phyloP scores from a whole-genome alignment of 2,797 vertebrate genomes.

The Chloroceryle amazona region DNA sequence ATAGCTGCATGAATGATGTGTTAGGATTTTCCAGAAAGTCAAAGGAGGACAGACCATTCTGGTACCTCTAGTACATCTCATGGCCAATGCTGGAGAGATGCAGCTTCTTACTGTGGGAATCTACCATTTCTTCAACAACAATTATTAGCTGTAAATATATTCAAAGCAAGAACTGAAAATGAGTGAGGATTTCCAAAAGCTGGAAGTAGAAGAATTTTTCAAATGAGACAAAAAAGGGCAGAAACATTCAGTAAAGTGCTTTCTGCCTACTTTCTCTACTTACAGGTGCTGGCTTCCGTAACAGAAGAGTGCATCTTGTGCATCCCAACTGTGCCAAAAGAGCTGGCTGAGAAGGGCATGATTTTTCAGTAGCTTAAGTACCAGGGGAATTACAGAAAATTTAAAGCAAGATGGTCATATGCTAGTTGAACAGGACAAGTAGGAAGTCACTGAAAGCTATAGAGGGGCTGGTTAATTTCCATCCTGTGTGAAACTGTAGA shows the following conservation, averaged over 20 bases:
- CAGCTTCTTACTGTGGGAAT: neutral
- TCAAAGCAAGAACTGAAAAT: neutral
- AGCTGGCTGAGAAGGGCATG: neutral
- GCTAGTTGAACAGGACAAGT: neutral
- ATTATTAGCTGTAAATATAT: neutral
- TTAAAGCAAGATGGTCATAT: neutral
- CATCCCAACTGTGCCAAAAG: neutral
- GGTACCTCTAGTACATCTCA: neutral
- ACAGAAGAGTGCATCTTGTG: neutral
- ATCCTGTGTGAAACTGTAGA: neutral
- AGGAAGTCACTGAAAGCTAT: neutral
- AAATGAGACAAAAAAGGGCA: neutral
- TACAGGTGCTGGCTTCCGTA: neutral
- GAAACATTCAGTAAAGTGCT: neutral
- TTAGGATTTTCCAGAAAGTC: neutral
- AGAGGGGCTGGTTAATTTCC: neutral
- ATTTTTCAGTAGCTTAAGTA: neutral
- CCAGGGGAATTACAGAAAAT: neutral
- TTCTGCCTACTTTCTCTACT: neutral
- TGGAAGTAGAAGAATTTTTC: neutral
- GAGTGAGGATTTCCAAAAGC: neutral
- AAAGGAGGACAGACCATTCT: rapidly evolving
- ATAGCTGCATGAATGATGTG: neutral
- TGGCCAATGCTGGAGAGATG: rapidly evolving
- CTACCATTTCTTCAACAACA: neutral